Percentiles rank a stretch among this genome's conserved stretches.
These are phyloP conservation scores for Herpailurus yagouaroundi DNA, from an alignment of 2,113 vertebrate species.

Conservation along the genomic window DNA sequence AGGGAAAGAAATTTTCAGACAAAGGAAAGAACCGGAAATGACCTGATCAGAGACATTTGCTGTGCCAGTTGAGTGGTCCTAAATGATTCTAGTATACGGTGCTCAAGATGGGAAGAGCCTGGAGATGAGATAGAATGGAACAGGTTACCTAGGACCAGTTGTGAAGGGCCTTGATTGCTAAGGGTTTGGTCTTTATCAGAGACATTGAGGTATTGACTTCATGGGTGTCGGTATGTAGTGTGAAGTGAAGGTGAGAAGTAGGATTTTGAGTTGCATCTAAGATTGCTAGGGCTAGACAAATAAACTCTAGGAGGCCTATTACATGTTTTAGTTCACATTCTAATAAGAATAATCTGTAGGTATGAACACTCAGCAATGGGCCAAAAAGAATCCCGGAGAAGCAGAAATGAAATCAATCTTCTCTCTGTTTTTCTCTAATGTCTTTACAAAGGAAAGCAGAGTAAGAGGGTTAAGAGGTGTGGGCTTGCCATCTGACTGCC, in stretches of 20 bases:
- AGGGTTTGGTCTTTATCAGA: neutral
- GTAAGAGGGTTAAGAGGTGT: neutral
- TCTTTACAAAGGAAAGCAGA: neutral
- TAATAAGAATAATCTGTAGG: neutral
- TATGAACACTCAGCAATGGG: neutral
- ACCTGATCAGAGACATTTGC: neutral
- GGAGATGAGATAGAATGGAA: too few relatives aligned
- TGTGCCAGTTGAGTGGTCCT: rapidly evolving
- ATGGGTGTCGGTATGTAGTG: rapidly evolving
- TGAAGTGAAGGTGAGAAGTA: neutral
- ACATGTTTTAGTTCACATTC: conserved; percentile 1
- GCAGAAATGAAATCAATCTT: neutral
- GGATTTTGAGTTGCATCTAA: neutral
- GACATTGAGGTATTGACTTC: neutral
- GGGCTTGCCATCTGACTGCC: neutral
- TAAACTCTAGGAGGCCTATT: neutral
- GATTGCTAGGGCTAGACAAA: neutral
- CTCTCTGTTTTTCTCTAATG: neutral
- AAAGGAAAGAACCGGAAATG: neutral
- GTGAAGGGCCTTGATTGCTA: neutral
- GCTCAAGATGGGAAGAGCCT: rapidly evolving
- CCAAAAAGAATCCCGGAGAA: neutral
- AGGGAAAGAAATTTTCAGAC: neutral
- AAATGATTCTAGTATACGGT: neutral
- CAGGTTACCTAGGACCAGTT: neutral